Evolutionary conservation across 2,797 vertebrate species (phyloP), one percentile per base, ranked within the genome.

Genomic region (Lagorchestes hirsutus): DNA sequence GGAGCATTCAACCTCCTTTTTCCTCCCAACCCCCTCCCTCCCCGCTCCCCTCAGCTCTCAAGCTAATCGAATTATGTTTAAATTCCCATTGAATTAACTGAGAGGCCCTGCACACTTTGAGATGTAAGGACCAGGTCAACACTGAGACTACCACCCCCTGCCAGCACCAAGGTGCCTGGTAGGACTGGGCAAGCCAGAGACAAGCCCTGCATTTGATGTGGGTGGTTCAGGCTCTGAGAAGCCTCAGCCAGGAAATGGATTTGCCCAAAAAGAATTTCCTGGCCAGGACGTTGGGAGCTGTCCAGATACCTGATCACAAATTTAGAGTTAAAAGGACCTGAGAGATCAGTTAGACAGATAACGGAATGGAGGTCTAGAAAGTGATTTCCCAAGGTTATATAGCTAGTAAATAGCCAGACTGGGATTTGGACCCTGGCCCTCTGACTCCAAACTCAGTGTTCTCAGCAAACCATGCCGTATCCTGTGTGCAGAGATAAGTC

Each of bases 141-240:
- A 67, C 62, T 90, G 31, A 55, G 29, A 29, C 93, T 54, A 58
- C 93, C 67, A 91, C 29, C 52, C 40, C 1, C 67, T 92, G 55
- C 67, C 67, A 92, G 92, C 46, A 40, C 92, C 91, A 50, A 93
- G 40, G 93, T 57, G 52, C 54, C 57, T 93, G 92, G 82, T 27
- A 92, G 59, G 90, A 55, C 54, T 95, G 57, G 54, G 40, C 94
- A 95, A 93, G 31, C 94, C 74, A 92, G 74, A 92, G 40, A 90
- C 57, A 90, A 92, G 59, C 16, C 55, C 74, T 90, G 34, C n/a
- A 31, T 93, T 67, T 82, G 55, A 90, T 90, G 28, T 90, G 67
- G 28, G 54, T 74, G 50, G 52, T 62, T 50, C 50, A 40, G 74
- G 31, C 67, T 40, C n/a, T 18, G 16, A 24, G 67, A 9, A 5